Conservation (phyloP, 2,888 invertebrate species). For the Tenthredo notha region DNA sequence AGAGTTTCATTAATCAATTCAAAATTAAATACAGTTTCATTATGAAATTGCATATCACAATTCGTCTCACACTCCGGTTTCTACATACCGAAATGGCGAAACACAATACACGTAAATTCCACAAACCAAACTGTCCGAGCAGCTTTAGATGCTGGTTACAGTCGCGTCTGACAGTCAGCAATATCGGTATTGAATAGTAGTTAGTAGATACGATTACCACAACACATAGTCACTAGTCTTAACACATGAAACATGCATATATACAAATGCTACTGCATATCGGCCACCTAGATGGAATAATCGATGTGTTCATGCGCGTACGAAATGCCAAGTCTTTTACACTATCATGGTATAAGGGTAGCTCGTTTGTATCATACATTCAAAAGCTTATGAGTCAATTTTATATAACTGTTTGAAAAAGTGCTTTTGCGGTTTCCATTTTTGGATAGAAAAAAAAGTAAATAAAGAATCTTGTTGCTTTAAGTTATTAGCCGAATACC, state of each 20-base stretch:
- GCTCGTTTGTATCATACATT: too few species aligned
- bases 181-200: neutral
- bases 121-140: neutral
- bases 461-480: too few species aligned
- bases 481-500: too few species aligned
- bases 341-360: too few species aligned
- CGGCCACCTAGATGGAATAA: neutral
- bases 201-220: neutral
- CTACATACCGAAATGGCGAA: neutral
- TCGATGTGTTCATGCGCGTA: neutral
- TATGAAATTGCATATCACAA: neutral
- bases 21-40: neutral
- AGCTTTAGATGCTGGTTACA: neutral
- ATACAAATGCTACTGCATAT: neutral
- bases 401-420: neutral
- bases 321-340: neutral
- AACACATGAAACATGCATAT: neutral
- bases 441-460: neutral
- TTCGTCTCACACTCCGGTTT: neutral
- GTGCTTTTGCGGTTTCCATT: neutral
- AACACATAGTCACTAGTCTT: neutral
- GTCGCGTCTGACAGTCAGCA: neutral
- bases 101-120: neutral
- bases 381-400: neutral
- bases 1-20: neutral